Conservation (phyloP, 1,140 invertebrate species). For the Neelides sp. region DNA sequence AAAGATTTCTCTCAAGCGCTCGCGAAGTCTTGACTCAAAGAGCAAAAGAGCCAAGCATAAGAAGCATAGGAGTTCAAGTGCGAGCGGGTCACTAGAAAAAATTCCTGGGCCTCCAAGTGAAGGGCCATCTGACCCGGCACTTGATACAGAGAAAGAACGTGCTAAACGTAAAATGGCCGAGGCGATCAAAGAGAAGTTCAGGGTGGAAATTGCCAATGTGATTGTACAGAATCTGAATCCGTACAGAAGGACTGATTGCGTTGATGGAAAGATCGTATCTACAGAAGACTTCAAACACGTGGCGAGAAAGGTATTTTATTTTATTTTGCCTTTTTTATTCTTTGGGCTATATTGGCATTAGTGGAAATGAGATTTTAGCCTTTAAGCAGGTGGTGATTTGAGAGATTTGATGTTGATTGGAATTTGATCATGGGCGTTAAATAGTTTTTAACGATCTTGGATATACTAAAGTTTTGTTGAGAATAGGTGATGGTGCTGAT, state of each 20-base stretch:
- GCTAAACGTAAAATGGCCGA: conserved; percentile 11
- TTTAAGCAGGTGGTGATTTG: not conserved
- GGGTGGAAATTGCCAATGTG: conserved; percentile 71
- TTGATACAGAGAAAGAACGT: conserved; percentile 14
- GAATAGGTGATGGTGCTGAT: too few relatives aligned
- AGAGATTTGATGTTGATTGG: too few relatives aligned
- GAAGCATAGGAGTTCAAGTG: too few relatives aligned
- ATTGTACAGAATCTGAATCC: conserved; percentile 84
- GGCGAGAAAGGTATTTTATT: conserved; percentile 69
- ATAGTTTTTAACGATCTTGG: too few relatives aligned
- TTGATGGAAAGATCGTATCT: conserved; percentile 66
- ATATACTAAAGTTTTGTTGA: too few relatives aligned
- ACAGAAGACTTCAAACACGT: conserved; percentile 93
- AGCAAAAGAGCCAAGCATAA: too few relatives aligned
- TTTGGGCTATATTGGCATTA: not conserved
- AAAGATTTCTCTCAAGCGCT: too few relatives aligned
- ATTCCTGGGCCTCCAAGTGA: too few relatives aligned
- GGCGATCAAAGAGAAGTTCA: conserved; percentile 73
- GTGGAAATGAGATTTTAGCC: not conserved
- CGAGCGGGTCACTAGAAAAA: too few relatives aligned
- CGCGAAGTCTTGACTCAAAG: too few relatives aligned
- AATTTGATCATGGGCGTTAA: too few relatives aligned
- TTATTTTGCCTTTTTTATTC: conserved; percentile 3
- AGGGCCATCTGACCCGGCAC: too few relatives aligned
- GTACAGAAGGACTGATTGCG: conserved; percentile 71